Evolutionary conservation across 2,797 vertebrate species (phyloP), one percentile per base, ranked within the genome.

Genomic region (Pipistrellus nathusii): DNA sequence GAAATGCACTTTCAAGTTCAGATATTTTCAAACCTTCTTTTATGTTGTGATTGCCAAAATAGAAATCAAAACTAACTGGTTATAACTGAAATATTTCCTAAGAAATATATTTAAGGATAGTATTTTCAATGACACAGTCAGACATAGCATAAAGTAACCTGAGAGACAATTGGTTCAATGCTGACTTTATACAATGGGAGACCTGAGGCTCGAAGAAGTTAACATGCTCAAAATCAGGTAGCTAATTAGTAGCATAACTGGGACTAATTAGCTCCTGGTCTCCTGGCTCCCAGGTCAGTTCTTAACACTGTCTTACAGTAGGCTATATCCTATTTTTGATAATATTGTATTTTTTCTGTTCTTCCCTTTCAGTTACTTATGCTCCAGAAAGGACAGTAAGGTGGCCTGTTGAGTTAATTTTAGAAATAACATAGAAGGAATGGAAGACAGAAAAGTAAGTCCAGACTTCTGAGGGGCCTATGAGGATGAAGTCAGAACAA

Each of bases 361-460:
- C 44, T 72, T 85, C 57, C 18, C 44, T 78, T 86, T 91, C 30
- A 69, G 71, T n/a, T 88, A 53, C 30, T 72, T 38, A 30, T 38
- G 53, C 5, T 77, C 27, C 18, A 48, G 44, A 94, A 92, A 71
- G 48, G 6, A 85, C 18, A 48, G 41, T n/a, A 84, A 41, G n/a
- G 10, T 20, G 35, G 68, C 8, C 59, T 92, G 13, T 69, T 69
- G 55, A 62, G 30, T 82, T 89, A 81, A 76, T 48, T 72, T 66
- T 66, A 35, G 59, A 92, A 94, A 94, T 55, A 77, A 93, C 86
- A 20, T n/a, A 55, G 38, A 41, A 87, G 48, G 76, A 83, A 89
- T n/a, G 11, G 69, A 91, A 86, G 62, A 64, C 8, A 82, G 55
- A 23, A 85, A 30, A 75, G 18, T 66, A 15, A 90, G 77, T 35